Evolutionary conservation across 2,797 vertebrate species (phyloP), one percentile per base, ranked within the genome.

Genomic region (Ibycter americanus): DNA sequence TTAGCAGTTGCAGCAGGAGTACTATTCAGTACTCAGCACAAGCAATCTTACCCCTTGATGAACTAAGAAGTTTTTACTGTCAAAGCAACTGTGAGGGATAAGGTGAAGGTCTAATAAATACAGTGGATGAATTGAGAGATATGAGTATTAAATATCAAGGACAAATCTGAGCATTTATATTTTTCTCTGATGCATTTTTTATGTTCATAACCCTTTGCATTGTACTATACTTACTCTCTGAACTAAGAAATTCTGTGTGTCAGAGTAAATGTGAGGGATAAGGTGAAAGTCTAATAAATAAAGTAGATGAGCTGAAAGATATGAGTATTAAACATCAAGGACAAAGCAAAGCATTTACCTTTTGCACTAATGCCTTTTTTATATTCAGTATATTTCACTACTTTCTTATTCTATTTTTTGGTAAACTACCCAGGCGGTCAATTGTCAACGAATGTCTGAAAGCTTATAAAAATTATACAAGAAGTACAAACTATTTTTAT

Each of bases 181-280:
- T 93, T 95, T 93, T 81, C 71, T 52, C 44, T 93, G 93, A 93
- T 82, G 46, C 72, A 66, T 94, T 96, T 95, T 96, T 97, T 94
- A 78, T 95, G 67, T 83, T 87, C 63, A n/a, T 92, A 88, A 80
- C 72, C 76, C 87, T 93, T 86, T 63, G 31, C 27, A 83, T 94
- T 91, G 70, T 92, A 78, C 71, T 87, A 7, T 88, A 93, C 96
- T 96, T 92, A 90, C 81, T 95, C 29, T 93, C 71, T 94, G 93
- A 96, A 92, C 68, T 93, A 91, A 91, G 91, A 93, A 70, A 68
- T 96, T 94, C 56, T 51, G 42, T 72, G 36, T 92, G 73, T 72
- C 77, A 90, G 49, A 72, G 26, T 51, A 94, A 83, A 87, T 87
- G 59, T 85, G 68, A 96, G 89, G 29, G 89, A 93, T 90, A 92